A percentile compares a stretch with the other conserved stretches of the same genome.
These are phyloP conservation scores for Drosophila prosaltans DNA, from an alignment of 1,140 invertebrate genomes.

Conservation along the genomic window DNA sequence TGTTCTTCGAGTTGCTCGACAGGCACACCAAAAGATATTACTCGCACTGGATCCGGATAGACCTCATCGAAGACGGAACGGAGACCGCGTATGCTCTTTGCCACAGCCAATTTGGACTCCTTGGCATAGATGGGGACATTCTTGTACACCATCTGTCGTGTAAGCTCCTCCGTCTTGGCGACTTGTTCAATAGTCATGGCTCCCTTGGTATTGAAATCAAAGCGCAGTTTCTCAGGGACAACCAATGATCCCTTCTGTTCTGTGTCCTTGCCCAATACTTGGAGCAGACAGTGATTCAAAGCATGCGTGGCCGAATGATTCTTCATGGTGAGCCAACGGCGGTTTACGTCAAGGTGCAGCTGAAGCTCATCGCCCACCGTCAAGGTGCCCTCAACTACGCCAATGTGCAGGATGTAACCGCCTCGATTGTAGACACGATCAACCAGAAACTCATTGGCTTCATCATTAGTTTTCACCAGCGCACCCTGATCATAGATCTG, in stretches of 20 bases:
- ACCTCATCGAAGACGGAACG: constrained; percentile 99
- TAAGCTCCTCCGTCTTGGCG: constrained; percentile 91
- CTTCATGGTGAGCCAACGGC: constrained; percentile 96
- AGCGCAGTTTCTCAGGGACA: constrained; percentile 96
- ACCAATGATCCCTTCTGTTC: constrained; percentile 99
- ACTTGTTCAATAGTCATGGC: constrained; percentile 95
- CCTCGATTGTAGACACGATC: constrained; percentile 98
- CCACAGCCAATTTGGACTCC: constrained; percentile 85
- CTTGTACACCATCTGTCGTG: constrained; percentile 90
- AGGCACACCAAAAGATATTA: constrained; percentile 96
- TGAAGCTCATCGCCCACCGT: constrained; percentile 94
- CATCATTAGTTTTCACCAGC: constrained; percentile 93
- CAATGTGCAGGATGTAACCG: constrained; percentile 97
- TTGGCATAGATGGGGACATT: constrained; percentile 96
- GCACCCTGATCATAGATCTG: constrained; percentile 99
- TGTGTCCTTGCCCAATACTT: constrained; percentile 94
- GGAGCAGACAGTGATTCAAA: constrained; percentile 96
- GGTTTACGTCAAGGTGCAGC: constrained; percentile 92
- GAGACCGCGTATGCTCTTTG: constrained; percentile 96
- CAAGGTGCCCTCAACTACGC: constrained; percentile 92
- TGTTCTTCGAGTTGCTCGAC: constrained; percentile 95
- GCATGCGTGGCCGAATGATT: constrained; percentile 99
- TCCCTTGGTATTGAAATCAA: constrained; percentile 98
- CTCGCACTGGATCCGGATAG: constrained; percentile 99
- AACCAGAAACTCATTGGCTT: constrained; percentile 95